Percentiles rank a stretch among this genome's conserved stretches.
Evolutionary conservation across 2,113 vertebrate species (phyloP).

Genomic region (Cottus gobio): DNA sequence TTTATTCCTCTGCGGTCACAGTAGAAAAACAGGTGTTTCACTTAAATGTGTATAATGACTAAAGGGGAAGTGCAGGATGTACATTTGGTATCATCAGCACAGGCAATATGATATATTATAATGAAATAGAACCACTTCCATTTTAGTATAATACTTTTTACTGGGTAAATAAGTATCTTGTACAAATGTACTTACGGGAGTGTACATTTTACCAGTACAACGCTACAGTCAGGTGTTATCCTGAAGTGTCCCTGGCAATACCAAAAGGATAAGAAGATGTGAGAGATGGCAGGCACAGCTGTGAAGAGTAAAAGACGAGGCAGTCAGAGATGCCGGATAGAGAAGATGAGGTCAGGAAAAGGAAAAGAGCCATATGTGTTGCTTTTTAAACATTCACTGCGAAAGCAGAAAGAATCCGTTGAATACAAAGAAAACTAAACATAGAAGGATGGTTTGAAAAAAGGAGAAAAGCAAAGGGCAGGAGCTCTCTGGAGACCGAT

Average conservation of each 20-base stretch:
- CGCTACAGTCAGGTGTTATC: neutral
- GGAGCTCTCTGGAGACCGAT: conserved; percentile 1
- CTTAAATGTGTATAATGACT: conserved; percentile 9
- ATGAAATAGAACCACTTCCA: neutral
- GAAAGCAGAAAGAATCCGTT: neutral
- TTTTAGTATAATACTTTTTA: neutral
- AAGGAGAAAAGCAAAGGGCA: neutral
- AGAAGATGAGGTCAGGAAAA: neutral
- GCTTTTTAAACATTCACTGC: neutral
- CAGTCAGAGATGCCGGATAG: neutral
- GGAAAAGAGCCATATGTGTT: neutral
- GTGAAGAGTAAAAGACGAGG: neutral
- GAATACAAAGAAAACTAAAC: neutral
- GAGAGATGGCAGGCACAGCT: neutral
- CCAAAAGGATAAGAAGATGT: neutral
- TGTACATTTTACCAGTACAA: too few relatives aligned
- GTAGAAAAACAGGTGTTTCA: neutral
- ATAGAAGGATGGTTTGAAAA: neutral
- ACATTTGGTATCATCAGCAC: conserved; percentile 12
- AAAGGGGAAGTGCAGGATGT: neutral
- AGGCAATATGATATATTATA: neutral
- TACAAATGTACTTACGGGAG: neutral
- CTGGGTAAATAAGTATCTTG: neutral
- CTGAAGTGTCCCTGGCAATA: neutral
- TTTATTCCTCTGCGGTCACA: neutral